phyloP scores from a whole-genome alignment of 2,888 invertebrate species.

The Anoncus sp. region DNA sequence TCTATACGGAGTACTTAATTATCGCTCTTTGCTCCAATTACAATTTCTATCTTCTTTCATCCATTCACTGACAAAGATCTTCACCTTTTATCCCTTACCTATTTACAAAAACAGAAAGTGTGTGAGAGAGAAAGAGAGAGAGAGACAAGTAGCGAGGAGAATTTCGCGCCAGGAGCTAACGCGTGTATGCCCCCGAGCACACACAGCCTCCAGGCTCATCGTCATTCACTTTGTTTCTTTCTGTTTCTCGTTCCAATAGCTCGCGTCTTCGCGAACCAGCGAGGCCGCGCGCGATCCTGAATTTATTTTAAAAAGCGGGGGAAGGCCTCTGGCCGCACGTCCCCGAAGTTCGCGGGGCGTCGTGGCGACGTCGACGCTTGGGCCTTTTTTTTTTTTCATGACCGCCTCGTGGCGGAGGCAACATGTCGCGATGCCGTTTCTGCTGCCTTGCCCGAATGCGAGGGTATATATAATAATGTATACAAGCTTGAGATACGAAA shows the following conservation, averaged over 20 bases:
- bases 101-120: slow-evolving; percentile 25
- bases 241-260: slow-evolving; percentile 25
- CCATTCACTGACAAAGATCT: slow-evolving; percentile 36
- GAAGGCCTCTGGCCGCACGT: slow-evolving; percentile 54
- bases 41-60: slow-evolving; percentile 29
- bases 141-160: slow-evolving; percentile 14
- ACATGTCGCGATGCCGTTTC: slow-evolving; percentile 48
- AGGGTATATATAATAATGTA: neutral
- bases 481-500: slow-evolving; percentile 54
- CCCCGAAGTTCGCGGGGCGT: slow-evolving; percentile 62
- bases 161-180: slow-evolving; percentile 39
- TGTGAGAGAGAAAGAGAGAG: neutral
- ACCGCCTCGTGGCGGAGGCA: slow-evolving; percentile 45
- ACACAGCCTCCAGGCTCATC: slow-evolving; percentile 40
- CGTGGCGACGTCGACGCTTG: slow-evolving; percentile 58
- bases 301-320: slow-evolving; percentile 76
- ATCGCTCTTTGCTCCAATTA: slow-evolving; percentile 51
- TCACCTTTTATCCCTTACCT: slow-evolving; percentile 24
- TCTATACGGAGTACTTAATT: slow-evolving; percentile 12
- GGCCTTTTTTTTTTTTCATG: slow-evolving; percentile 53
- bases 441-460: slow-evolving; percentile 16
- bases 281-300: slow-evolving; percentile 70
- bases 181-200: slow-evolving; percentile 45
- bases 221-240: slow-evolving; percentile 27
- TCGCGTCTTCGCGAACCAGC: slow-evolving; percentile 40